A percentile compares a stretch with the other conserved stretches of the same genome.
phyloP scores from a whole-genome alignment of 2,797 vertebrate genomes.

The Coregonus suidteri region DNA sequence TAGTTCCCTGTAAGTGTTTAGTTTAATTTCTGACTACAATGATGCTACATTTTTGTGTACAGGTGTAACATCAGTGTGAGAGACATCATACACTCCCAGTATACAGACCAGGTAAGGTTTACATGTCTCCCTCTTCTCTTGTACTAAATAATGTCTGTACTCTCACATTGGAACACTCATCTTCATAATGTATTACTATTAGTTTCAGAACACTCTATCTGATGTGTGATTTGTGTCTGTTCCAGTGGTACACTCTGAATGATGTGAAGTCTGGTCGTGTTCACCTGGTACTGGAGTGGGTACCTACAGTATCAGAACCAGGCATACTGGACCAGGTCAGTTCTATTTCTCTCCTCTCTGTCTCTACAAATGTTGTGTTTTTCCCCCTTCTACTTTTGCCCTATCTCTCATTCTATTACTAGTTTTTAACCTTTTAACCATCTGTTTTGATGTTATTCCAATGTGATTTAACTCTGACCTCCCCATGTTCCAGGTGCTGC shows the following conservation, averaged over 20 bases:
- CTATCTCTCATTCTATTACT: slow-evolving; percentile 5
- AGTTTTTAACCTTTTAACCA: background rate
- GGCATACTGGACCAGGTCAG: slow-evolving; percentile 79
- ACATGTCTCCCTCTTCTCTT: background rate
- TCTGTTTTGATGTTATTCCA: background rate
- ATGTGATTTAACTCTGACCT: background rate
- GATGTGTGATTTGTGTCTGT: slow-evolving; percentile 29
- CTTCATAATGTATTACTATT: background rate
- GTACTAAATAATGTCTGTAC: background rate
- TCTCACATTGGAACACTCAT: background rate
- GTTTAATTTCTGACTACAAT: background rate
- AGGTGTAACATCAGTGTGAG: slow-evolving; percentile 80
- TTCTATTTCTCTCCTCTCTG: background rate
- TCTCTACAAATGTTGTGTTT: background rate
- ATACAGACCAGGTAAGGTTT: slow-evolving; percentile 79
- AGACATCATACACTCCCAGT: slow-evolving; percentile 75
- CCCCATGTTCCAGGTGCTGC: slow-evolving; percentile 76
- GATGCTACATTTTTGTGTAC: slow-evolving; percentile 18
- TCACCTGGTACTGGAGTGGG: slow-evolving; percentile 84
- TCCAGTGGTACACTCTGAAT: slow-evolving; percentile 84
- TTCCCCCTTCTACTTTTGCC: slow-evolving; percentile 23
- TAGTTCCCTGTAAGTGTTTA: background rate
- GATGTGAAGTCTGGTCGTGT: slow-evolving; percentile 85
- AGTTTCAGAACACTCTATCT: background rate
- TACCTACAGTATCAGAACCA: slow-evolving; percentile 68